These are phyloP conservation scores for Pseudoips prasinana DNA, from an alignment of 2,888 invertebrate genomes.

Conservation along the genomic window DNA sequence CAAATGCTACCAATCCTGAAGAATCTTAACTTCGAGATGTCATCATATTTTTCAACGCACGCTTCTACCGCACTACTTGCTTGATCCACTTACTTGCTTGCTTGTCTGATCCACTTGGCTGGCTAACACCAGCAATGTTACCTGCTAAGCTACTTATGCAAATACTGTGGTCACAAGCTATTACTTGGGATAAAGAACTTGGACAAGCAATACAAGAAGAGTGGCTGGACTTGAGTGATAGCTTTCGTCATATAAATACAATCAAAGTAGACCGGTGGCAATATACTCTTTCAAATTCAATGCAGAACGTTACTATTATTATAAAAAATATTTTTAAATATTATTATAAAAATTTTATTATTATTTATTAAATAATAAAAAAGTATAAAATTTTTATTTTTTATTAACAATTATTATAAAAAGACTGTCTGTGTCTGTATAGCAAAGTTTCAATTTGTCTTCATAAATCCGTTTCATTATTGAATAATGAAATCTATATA, in stretches of 20 bases:
- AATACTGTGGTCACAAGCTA: slow-evolving; percentile 1
- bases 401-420: no score
- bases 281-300: not conserved
- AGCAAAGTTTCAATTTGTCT: no score
- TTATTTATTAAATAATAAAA: no score
- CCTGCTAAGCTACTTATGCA: slow-evolving; percentile 4
- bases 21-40: slow-evolving; percentile 5
- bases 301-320: not conserved
- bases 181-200: not conserved
- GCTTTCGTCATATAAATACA: not conserved
- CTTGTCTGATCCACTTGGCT: slow-evolving; percentile 3
- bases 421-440: no score
- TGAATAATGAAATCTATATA: no score
- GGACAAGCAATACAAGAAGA: not conserved
- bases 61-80: slow-evolving; percentile 21
- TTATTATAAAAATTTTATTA: no score
- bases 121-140: slow-evolving; percentile 5
- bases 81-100: slow-evolving; percentile 12
- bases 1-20: no score
- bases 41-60: slow-evolving; percentile 13
- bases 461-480: no score
- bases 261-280: not conserved
- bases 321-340: no score
- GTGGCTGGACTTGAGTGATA: not conserved
- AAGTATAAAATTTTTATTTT: no score